Percentiles rank a stretch among this genome's conserved stretches.
These are phyloP conservation scores for Caerostris extrusa DNA, from an alignment of 1,140 invertebrate species.

Conservation along the genomic window DNA sequence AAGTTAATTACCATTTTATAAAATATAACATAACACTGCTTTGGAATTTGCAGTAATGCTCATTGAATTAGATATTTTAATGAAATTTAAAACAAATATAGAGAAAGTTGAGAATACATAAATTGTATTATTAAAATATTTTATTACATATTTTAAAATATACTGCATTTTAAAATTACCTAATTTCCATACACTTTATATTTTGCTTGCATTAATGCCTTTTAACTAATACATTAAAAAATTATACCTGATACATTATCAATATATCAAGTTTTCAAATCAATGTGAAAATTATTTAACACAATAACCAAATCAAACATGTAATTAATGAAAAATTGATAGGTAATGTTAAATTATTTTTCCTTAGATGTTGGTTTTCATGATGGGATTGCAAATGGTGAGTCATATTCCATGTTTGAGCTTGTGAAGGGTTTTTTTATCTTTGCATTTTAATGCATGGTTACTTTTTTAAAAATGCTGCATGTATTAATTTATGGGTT, in stretches of 20 bases:
- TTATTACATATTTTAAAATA: no score
- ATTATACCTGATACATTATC: not conserved
- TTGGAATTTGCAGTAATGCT: no score
- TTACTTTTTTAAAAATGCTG: constrained; percentile 23
- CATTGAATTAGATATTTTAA: no score
- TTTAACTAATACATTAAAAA: not conserved
- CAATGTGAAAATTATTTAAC: not conserved
- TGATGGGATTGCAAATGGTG: constrained; percentile 58
- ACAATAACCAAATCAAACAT: not conserved
- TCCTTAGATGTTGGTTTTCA: constrained; percentile 66
- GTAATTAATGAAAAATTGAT: not conserved
- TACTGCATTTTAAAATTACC: no score
- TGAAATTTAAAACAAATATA: no score
- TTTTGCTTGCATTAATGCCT: constrained; percentile 37
- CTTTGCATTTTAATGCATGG: not conserved
- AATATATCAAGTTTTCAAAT: not conserved
- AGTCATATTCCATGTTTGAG: constrained; percentile 39
- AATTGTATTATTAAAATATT: no score
- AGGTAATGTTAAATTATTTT: constrained; percentile 23
- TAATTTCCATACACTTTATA: not conserved
- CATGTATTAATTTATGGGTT: not conserved
- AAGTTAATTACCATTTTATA: no score
- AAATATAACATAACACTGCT: no score
- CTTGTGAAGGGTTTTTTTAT: not conserved
- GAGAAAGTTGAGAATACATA: no score